Conservation (phyloP, 2,797 vertebrate genomes). For the Schizopygopsis malacanthus region DNA sequence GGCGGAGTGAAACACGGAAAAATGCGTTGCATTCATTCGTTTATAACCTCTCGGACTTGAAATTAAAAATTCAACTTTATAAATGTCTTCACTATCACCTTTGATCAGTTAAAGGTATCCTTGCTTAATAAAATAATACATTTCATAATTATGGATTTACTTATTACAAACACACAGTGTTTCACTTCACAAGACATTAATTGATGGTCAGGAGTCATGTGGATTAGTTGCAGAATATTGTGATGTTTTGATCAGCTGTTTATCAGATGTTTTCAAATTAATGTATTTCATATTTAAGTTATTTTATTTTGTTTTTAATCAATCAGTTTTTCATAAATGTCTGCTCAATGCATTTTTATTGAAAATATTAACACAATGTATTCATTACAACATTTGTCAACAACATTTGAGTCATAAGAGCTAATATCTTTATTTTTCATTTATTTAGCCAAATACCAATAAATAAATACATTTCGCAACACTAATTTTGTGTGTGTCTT, state of each 20-base stretch:
- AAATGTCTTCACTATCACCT: neutral
- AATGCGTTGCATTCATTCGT: no score
- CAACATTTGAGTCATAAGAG: neutral
- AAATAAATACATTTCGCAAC: neutral
- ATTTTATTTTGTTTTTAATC: neutral
- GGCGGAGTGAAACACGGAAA: no score
- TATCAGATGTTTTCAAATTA: no score
- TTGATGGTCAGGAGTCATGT: no score
- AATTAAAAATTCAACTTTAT: neutral
- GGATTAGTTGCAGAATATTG: no score
- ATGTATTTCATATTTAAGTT: neutral
- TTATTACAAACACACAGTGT: no score
- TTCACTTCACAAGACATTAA: no score
- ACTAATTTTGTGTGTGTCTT: slow-evolving; percentile 6
- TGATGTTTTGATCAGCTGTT: no score
- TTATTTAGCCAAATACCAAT: neutral
- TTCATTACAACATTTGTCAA: neutral
- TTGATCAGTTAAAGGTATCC: neutral
- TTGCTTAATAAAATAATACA: neutral
- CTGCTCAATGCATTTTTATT: neutral
- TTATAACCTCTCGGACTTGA: neutral
- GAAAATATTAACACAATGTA: neutral
- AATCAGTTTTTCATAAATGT: neutral
- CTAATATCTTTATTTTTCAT: neutral
- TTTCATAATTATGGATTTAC: neutral